Base-by-base conservation (phyloP, 2,888 invertebrate genomes). In the Epistrophe grossulariae region DNA sequence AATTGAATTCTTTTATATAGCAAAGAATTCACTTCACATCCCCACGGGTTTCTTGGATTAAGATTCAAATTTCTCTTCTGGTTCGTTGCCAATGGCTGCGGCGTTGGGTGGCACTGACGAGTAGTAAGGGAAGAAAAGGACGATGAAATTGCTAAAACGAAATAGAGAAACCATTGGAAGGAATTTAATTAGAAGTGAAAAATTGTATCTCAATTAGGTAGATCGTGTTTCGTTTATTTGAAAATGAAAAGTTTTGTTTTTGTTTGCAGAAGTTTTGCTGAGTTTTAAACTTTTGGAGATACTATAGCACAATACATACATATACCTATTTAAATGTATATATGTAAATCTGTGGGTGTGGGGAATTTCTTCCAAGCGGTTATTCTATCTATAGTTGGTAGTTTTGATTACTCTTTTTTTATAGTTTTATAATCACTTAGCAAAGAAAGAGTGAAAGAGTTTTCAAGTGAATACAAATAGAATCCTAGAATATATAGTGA, bases 141-240 rank as follows among this genome's bases (percentile, higher is more conserved):
- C 68, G 55, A 52, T 38, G 45, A 19, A 66, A 66, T 43, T 68
- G 38, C 55, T 43, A 48, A 62, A 40, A 64, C 19, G 40, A 72
- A 72, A 59, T 55, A 35, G 28, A 60, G 73, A 45, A 74, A 35
- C 62, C 35, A 57, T 40, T 38, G 57, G 40, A 76, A 45, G 64
- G 66, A 66, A 79, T 76, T 83, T 76, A 83, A 76, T 83, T 83
- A 76, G 83, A 79, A 83, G 71, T 79, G 55, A 64, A 79, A 82
- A 87, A 83, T 79, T 76, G 76, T 83, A 79, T 87, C 82, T 76
- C 78, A 79, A 87, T 85, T 85, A 81, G 73, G 50, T 59, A 57
- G 59, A 82, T 82, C 79, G 74, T 79, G 72, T 76, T 74, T 68
- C 73, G 72, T 73, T 80, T 74, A 73, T 78, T 82, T 38, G 62